phyloP scores from a whole-genome alignment of 2,797 vertebrate genomes.

The Parauchenoglanis punctatus region DNA sequence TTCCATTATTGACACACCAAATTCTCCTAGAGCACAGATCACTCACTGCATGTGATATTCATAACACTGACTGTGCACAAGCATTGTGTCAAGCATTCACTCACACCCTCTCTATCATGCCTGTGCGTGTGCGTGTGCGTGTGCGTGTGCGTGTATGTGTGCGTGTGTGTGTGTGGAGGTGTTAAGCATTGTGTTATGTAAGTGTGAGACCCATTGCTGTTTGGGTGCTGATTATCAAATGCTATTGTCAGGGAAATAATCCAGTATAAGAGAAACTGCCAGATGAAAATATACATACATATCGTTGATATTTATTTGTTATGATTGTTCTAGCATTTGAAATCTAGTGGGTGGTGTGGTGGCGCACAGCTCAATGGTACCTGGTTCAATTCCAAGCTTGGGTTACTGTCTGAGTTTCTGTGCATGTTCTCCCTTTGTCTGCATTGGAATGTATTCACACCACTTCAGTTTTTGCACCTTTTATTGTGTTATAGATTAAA shows the following conservation, averaged over 20 bases:
- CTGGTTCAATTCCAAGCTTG: not conserved
- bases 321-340: not conserved
- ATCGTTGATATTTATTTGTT: not conserved
- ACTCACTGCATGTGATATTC: not conserved
- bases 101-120: not conserved
- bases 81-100: not conserved
- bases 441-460: not conserved
- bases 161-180: not conserved
- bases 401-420: not conserved
- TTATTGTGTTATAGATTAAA: not conserved
- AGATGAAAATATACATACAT: not conserved
- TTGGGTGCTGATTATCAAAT: not conserved
- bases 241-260: not conserved
- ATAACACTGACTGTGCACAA: conserved; percentile 9
- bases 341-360: not conserved
- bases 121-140: not conserved
- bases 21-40: not conserved
- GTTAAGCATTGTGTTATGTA: conserved; percentile 19
- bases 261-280: not conserved
- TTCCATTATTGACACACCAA: conserved; percentile 20
- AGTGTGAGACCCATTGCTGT: not conserved
- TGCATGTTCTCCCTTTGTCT: not conserved
- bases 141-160: too few species aligned
- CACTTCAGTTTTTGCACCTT: not conserved
- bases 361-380: not conserved